Conservation (phyloP, 1,140 invertebrate species). For the Macrotrachela quadricornifera region DNA sequence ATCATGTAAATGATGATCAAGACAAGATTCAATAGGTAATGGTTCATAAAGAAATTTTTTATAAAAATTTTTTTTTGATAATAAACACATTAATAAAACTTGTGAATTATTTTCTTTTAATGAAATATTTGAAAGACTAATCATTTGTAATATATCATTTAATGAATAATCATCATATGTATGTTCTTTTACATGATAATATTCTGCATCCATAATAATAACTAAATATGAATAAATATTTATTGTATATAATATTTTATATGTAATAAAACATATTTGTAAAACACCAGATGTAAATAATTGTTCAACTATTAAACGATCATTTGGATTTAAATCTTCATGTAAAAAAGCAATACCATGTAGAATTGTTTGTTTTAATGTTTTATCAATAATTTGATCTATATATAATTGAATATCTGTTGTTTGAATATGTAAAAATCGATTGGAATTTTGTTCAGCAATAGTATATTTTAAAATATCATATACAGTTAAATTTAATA, state of each 20-base stretch:
- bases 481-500: conserved; percentile 74
- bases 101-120: conserved; percentile 68
- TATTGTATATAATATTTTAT: conserved; percentile 73
- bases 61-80: conserved; percentile 92
- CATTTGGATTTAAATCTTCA: conserved; percentile 61
- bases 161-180: conserved; percentile 85
- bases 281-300: conserved; percentile 76
- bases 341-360: conserved; percentile 93
- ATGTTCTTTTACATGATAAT: conserved; percentile 71
- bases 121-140: conserved; percentile 54
- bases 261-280: conserved; percentile 68
- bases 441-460: conserved; percentile 50
- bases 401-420: conserved; percentile 58
- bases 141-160: conserved; percentile 90
- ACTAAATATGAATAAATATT: conserved; percentile 69
- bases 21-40: conserved; percentile 82
- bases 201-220: conserved; percentile 89
- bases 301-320: conserved; percentile 69
- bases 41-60: conserved; percentile 96
- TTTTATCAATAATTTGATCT: conserved; percentile 60
- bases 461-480: conserved; percentile 78
- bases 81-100: conserved; percentile 86
- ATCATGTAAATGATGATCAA: conserved; percentile 89
- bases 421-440: conserved; percentile 34
- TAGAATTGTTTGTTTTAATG: conserved; percentile 54